These are phyloP conservation scores for Mythimna ferrago DNA, from an alignment of 2,888 invertebrate genomes.

Conservation along the genomic window DNA sequence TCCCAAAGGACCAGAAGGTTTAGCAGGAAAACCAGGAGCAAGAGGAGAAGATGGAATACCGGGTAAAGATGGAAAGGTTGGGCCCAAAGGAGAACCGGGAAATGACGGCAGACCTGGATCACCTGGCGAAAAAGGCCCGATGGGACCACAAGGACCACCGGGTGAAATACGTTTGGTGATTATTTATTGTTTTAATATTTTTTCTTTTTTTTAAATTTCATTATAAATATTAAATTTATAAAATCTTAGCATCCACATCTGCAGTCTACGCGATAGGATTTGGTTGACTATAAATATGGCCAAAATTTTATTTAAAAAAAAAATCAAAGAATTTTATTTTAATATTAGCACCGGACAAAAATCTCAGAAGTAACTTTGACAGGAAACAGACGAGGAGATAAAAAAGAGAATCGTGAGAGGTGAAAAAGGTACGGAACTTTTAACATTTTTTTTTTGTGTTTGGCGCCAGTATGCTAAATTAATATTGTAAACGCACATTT, in stretches of 20 bases:
- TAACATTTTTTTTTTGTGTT: neutral
- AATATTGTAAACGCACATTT: neutral
- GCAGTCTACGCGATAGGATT: neutral
- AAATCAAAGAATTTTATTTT: neutral
- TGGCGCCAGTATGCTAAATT: neutral
- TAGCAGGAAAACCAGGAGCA: slow-evolving; percentile 90
- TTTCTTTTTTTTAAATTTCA: neutral
- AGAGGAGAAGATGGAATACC: slow-evolving; percentile 76
- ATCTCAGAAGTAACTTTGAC: slow-evolving; percentile 74
- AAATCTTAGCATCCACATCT: neutral
- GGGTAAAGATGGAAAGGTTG: slow-evolving; percentile 31
- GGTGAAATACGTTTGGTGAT: slow-evolving; percentile 86
- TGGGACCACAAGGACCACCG: slow-evolving; percentile 92
- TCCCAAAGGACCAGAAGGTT: slow-evolving; percentile 91
- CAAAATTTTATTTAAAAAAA: slow-evolving; percentile 36
- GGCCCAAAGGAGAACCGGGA: slow-evolving; percentile 62
- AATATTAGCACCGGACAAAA: slow-evolving; percentile 54
- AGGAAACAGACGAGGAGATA: slow-evolving; percentile 76
- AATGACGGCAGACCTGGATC: slow-evolving; percentile 90
- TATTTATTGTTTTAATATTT: slow-evolving; percentile 41
- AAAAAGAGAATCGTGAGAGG: slow-evolving; percentile 85
- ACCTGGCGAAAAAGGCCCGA: slow-evolving; percentile 92
- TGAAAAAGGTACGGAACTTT: slow-evolving; percentile 54
- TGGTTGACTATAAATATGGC: neutral
- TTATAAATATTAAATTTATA: neutral